Conservation (phyloP, 2,113 vertebrate genomes). For the Arvicanthis niloticus region DNA sequence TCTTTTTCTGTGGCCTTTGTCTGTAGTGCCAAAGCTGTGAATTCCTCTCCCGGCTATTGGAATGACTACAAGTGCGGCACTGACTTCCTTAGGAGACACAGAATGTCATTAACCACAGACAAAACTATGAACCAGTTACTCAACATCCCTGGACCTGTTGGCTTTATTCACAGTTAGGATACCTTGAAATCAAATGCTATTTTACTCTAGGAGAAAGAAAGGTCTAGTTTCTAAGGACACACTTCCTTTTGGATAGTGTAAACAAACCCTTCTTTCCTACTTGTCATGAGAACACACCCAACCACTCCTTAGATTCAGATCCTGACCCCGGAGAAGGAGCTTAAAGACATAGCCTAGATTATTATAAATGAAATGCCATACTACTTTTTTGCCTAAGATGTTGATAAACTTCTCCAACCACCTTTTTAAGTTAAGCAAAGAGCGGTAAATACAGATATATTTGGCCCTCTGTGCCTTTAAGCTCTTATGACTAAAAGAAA, state of each 20-base stretch:
- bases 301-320: background rate
- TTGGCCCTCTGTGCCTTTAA: background rate
- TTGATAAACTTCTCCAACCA: conserved; percentile 1
- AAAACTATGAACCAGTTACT: background rate
- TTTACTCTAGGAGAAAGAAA: background rate
- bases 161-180: background rate
- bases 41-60: background rate
- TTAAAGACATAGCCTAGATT: background rate
- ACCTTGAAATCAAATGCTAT: background rate
- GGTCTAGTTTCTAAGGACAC: background rate
- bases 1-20: background rate
- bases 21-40: background rate
- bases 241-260: background rate
- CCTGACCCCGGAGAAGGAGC: background rate
- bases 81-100: background rate
- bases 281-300: background rate
- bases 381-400: background rate
- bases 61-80: background rate
- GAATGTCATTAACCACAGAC: background rate
- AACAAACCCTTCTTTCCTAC: background rate
- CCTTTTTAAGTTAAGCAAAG: background rate
- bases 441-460: background rate
- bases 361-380: background rate
- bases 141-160: background rate
- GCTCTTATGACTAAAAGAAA: background rate